Evolutionary conservation across 2,888 invertebrate genomes (phyloP).

Genomic region (Hipparchia sbordonii): DNA sequence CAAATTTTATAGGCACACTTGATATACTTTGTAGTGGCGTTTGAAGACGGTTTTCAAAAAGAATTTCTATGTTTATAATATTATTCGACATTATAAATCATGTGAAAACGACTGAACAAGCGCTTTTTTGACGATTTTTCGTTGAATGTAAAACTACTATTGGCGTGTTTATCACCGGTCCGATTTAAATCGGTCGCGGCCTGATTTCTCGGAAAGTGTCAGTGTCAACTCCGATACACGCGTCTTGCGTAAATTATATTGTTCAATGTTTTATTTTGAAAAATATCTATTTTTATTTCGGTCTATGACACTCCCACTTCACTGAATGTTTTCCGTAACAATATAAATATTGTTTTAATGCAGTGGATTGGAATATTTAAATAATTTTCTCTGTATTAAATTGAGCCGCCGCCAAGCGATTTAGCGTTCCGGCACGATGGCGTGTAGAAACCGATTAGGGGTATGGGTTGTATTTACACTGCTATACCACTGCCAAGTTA

Average conservation of each 20-base stretch:
- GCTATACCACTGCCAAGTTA: no score
- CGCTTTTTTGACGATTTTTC: neutral
- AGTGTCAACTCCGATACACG: constrained; percentile 29
- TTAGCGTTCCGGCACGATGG: no score
- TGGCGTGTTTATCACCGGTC: constrained; percentile 26
- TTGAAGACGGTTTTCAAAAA: no score
- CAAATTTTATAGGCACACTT: no score
- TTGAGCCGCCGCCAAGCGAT: no score
- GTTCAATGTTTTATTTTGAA: neutral
- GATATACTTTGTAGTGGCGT: no score
- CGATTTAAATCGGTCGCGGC: constrained; percentile 32
- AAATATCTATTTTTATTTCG: neutral
- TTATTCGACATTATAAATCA: neutral
- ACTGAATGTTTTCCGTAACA: neutral
- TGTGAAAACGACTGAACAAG: neutral
- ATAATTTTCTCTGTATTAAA: no score
- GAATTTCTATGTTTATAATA: no score
- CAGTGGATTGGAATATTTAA: no score
- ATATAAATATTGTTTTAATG: no score
- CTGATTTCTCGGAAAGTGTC: constrained; percentile 32
- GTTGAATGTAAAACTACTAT: neutral
- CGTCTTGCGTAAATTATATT: constrained; percentile 17
- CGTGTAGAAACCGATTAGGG: no score
- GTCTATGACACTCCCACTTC: neutral
- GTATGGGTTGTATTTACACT: no score